These are phyloP conservation scores for Coptodon bakossiorum DNA, from an alignment of 2,113 vertebrate species.

Conservation along the genomic window DNA sequence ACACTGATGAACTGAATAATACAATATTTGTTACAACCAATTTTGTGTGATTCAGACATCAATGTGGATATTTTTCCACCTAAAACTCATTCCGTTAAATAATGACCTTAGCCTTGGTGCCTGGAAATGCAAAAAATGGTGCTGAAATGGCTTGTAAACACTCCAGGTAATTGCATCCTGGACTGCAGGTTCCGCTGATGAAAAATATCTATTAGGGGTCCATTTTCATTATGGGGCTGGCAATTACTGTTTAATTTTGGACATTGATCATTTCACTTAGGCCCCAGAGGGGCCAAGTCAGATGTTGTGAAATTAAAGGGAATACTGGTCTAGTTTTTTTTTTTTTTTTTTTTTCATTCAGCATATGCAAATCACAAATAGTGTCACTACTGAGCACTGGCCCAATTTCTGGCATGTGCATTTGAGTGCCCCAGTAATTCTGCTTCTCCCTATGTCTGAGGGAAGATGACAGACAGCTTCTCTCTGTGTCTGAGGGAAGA, in stretches of 20 bases:
- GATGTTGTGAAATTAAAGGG: neutral
- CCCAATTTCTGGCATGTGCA: conserved; percentile 34
- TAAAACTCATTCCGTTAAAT: neutral
- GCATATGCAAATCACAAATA: conserved; percentile 28
- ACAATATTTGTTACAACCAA: neutral
- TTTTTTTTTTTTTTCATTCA: neutral
- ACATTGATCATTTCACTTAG: conserved; percentile 18
- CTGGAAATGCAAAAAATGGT: conserved; percentile 21
- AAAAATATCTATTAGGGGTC: conserved; percentile 19
- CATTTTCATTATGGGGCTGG: conserved; percentile 13
- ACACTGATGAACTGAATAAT: neutral
- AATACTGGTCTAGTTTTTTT: neutral
- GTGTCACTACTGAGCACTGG: conserved; percentile 32
- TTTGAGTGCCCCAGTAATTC: conserved; percentile 32
- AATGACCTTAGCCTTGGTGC: neutral
- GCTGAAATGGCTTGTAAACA: conserved; percentile 32
- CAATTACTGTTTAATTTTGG: conserved; percentile 35
- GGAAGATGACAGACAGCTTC: neutral
- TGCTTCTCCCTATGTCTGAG: conserved; percentile 10
- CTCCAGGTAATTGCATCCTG: conserved; percentile 20
- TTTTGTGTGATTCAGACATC: neutral
- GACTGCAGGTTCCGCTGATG: conserved; percentile 24
- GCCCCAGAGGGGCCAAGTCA: neutral
- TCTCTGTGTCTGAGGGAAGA: conserved; percentile 19
- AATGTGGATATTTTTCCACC: neutral